Conservation (phyloP, 37 sponge, comb jelly and placozoan genomes). For the Beroe forskalii region DNA sequence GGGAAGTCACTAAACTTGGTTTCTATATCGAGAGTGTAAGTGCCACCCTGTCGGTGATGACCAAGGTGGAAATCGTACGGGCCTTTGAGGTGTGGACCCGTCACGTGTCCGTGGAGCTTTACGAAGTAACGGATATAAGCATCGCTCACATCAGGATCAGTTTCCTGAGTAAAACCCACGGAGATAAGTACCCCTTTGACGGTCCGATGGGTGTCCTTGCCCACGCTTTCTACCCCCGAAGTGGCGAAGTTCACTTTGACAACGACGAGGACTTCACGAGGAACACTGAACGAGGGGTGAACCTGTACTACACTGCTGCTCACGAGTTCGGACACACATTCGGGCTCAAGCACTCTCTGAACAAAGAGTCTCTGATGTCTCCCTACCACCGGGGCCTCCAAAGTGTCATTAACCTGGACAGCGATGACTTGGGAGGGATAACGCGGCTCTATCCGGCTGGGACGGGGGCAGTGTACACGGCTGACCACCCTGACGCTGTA, state of each 20-base stretch:
- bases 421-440: not conserved
- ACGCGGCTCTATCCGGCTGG: not conserved
- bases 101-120: not conserved
- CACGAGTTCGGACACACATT: constrained; percentile 62
- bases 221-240: constrained; percentile 55
- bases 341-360: constrained; percentile 16
- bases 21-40: constrained; percentile 34
- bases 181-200: constrained; percentile 60
- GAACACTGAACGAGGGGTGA: not conserved
- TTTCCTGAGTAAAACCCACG: constrained; percentile 31
- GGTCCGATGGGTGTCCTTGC: constrained; percentile 57
- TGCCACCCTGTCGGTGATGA: not conserved
- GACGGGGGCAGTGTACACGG: constrained; percentile 13
- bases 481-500: not conserved
- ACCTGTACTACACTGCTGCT: constrained; percentile 37
- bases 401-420: not conserved
- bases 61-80: not conserved
- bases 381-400: constrained; percentile 30
- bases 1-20: not conserved
- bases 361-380: constrained; percentile 12
- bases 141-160: constrained; percentile 21
- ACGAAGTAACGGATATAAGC: constrained; percentile 10
- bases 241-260: constrained; percentile 49
- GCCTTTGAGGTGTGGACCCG: constrained; percentile 33
- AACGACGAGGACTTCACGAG: constrained; percentile 40